phyloP scores from a whole-genome alignment of 1,140 invertebrate genomes.

The Drusus annulatus region DNA sequence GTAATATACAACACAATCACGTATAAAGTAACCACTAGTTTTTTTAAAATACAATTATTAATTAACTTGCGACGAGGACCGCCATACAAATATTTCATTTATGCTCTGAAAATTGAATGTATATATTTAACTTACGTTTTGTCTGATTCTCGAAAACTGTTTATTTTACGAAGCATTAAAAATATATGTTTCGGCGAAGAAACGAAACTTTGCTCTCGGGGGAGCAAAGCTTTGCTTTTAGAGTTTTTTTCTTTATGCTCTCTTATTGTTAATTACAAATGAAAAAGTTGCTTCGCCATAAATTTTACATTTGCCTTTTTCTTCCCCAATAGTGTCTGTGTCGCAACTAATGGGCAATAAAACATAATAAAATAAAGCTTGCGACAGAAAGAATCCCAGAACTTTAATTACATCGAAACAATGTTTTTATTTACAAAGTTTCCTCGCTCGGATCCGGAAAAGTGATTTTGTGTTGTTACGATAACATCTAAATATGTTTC shows the following conservation, averaged over 20 bases:
- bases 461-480: slow-evolving; percentile 22
- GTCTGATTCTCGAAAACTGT: no score
- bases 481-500: not conserved
- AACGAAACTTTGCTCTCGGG: not conserved
- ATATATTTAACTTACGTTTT: no score
- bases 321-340: not conserved
- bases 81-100: no score
- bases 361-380: slow-evolving; percentile 32
- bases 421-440: slow-evolving; percentile 34
- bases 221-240: not conserved
- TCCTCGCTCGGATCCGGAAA: not conserved
- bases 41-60: no score
- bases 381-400: slow-evolving; percentile 12
- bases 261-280: slow-evolving; percentile 36
- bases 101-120: no score
- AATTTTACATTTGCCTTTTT: slow-evolving; percentile 3
- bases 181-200: no score
- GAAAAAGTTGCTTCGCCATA: slow-evolving; percentile 21
- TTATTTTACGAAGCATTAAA: no score
- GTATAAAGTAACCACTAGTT: no score
- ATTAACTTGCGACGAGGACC: no score
- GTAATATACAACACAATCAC: no score
- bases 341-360: slow-evolving; percentile 20
- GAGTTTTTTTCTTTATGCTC: not conserved
- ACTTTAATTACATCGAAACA: slow-evolving; percentile 31